These are phyloP conservation scores for Axinella damicornis DNA, from an alignment of 37 sponge, comb jelly and placozoan genomes.

Conservation along the genomic window DNA sequence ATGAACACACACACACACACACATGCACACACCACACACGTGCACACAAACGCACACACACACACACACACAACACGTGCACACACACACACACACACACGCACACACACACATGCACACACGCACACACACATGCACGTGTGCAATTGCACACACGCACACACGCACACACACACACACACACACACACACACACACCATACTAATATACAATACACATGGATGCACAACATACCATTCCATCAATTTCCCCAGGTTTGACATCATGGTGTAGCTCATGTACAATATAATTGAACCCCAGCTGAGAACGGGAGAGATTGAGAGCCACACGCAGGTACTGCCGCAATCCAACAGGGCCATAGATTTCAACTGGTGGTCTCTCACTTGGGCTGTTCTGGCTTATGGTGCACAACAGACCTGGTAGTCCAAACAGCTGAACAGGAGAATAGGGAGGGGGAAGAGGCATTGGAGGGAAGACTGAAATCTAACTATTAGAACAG, in stretches of 20 bases:
- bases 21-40: no score
- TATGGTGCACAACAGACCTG: slow-evolving; percentile 90
- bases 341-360: slow-evolving; percentile 90
- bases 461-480: neutral
- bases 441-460: neutral
- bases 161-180: slow-evolving; percentile 49
- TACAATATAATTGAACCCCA: slow-evolving; percentile 72
- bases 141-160: slow-evolving; percentile 37
- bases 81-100: slow-evolving; percentile 33
- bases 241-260: slow-evolving; percentile 54
- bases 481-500: no score
- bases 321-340: slow-evolving; percentile 73
- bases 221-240: slow-evolving; percentile 32
- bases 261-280: slow-evolving; percentile 79
- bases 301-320: slow-evolving; percentile 77
- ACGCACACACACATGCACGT: slow-evolving; percentile 43
- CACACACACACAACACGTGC: no score
- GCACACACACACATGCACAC: slow-evolving; percentile 44
- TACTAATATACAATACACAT: neutral
- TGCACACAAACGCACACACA: no score
- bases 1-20: no score
- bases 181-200: neutral
- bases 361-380: slow-evolving; percentile 71
- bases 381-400: slow-evolving; percentile 53
- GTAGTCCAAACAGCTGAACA: slow-evolving; percentile 84